Base-by-base conservation (phyloP, 1,140 invertebrate species). In the Tetramorium parvispinum region DNA sequence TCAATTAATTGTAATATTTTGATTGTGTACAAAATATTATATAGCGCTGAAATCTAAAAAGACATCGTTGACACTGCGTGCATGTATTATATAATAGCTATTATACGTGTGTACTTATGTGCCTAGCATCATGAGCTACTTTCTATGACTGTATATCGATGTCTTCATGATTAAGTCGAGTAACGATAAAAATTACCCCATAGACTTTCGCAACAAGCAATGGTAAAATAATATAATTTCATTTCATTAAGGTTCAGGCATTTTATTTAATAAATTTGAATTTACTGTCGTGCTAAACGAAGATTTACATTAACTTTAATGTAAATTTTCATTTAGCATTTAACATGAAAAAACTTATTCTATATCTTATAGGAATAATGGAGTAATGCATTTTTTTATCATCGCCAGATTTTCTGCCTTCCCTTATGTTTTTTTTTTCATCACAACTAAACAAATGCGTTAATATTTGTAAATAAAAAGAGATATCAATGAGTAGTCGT, bases 31-130 rank as follows among this genome's bases (percentile, higher is more conserved):
- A 81, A 81, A 81, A 43, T 81, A 63, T 55, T 55, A 81, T 70
- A 65, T 53, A 70, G 21, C 8, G 49, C 68, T 68, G 21, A 24
- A 70, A 53, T 43, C 40, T 57, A 70, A 57, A 70, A 3, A 27
- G 21, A 57, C 21, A 16, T 37, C 51, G 16, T 78, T 78, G 27
- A 78, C 6, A 49, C 4, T 78, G 65, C 65, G 65, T 81, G 76
- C 76, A 79, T 66, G 51, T 81, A 81, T 55, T 55, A 59, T 81
- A 81, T 43, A 57, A 59, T 81, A 81, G 49, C 37, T 55, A 49
- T 81, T 68, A 70, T 79, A 81, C 32, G 10, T 81, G 37, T 78
- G 43, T 78, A 78, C 59, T 78, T 78, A 78, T 70, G 78, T 81
- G 78, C 51, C 65, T 81, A 81, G 78, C 27, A 81, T 57, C 49